phyloP scores from a whole-genome alignment of 2,797 vertebrate genomes.

The Lerista edwardsae region DNA sequence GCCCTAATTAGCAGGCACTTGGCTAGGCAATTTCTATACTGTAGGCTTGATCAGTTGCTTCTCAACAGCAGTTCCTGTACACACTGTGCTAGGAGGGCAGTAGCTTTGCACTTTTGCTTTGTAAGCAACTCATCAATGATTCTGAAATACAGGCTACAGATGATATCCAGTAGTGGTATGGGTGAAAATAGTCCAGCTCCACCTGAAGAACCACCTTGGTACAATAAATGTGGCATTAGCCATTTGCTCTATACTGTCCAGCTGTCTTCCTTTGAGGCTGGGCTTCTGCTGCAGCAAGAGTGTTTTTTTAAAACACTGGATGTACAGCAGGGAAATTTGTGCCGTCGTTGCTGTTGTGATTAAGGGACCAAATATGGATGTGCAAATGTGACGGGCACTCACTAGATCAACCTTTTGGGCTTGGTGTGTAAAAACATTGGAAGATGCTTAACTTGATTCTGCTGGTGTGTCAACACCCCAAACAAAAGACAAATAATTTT shows the following conservation, averaged over 20 bases:
- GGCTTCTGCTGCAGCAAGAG: not conserved
- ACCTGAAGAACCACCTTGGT: not conserved
- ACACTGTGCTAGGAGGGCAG: slow-evolving; percentile 46
- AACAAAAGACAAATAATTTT: too few species aligned
- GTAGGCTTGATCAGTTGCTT: slow-evolving; percentile 46
- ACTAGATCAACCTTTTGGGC: not conserved
- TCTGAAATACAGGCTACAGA: not conserved
- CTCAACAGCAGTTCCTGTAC: slow-evolving; percentile 49
- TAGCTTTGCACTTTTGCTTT: not conserved
- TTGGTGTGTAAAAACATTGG: too few species aligned
- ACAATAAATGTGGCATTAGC: not conserved
- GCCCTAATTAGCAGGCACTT: slow-evolving; percentile 52
- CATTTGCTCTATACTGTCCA: not conserved
- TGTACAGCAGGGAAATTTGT: too few species aligned
- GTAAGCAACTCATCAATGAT: not conserved
- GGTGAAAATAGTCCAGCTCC: not conserved
- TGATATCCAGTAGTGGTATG: too few species aligned
- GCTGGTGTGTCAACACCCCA: too few species aligned
- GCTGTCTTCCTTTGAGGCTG: not conserved
- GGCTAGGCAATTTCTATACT: slow-evolving; percentile 48
- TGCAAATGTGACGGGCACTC: not conserved
- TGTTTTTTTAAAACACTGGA: not conserved
- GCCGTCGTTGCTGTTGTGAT: not conserved
- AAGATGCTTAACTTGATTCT: too few species aligned
- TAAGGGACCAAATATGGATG: not conserved